Conservation (phyloP, 2,113 vertebrate species). For the Addax nasomaculatus region DNA sequence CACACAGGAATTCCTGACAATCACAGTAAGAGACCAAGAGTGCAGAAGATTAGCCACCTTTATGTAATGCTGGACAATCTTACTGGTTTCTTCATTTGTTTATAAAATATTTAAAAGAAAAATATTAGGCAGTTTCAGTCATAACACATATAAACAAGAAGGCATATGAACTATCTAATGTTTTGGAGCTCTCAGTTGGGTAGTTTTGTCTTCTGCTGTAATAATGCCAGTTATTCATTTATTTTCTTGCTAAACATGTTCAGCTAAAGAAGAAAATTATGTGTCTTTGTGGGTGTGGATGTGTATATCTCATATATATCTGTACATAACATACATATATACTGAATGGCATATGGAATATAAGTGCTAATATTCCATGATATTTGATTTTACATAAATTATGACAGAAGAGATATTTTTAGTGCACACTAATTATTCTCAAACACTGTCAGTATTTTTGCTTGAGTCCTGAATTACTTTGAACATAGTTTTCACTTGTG, state of each 20-base stretch:
- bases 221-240: not conserved
- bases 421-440: slow-evolving; percentile 32
- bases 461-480: slow-evolving; percentile 49
- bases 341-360: not conserved
- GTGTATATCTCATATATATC: not conserved
- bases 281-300: not conserved
- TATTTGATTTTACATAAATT: not conserved
- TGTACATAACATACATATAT: not conserved
- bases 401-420: slow-evolving; percentile 24
- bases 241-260: not conserved
- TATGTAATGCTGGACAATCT: not conserved
- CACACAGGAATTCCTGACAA: not conserved
- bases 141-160: not conserved
- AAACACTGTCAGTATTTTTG: slow-evolving; percentile 36
- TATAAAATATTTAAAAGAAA: slow-evolving; percentile 3
- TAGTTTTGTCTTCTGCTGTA: not conserved
- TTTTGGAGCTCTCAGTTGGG: not conserved
- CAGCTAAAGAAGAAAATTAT: not conserved
- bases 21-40: not conserved
- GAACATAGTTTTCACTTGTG: not conserved
- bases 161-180: not conserved
- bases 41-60: not conserved
- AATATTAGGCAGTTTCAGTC: not conserved
- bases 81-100: not conserved
- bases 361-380: not conserved